These are phyloP conservation scores for Sebastolobus altivelis DNA, from an alignment of 2,797 vertebrate genomes.

Conservation along the genomic window DNA sequence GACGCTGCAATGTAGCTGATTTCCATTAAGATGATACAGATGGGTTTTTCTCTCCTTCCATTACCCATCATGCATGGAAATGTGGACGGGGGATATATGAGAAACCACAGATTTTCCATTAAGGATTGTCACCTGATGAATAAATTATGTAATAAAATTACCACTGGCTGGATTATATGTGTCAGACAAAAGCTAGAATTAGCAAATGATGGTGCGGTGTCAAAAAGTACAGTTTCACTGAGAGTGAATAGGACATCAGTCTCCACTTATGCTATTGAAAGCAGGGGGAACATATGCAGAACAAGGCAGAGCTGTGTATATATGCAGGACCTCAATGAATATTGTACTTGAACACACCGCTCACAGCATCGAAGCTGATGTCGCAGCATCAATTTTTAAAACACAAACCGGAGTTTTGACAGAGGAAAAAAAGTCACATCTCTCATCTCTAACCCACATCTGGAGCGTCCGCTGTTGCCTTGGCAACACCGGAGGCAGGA, in stretches of 20 bases:
- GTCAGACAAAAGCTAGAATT: conserved; percentile 13
- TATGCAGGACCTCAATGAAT: conserved; percentile 45
- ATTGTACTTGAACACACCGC: conserved; percentile 45
- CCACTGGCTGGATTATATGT: neutral
- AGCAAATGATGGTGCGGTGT: conserved; percentile 11
- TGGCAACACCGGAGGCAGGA: conserved; percentile 67
- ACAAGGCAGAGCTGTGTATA: conserved; percentile 2
- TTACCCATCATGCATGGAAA: conserved; percentile 4
- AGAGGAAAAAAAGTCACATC: conserved; percentile 8
- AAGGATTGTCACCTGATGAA: conserved; percentile 13
- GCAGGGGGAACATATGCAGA: conserved; percentile 3
- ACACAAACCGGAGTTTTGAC: conserved; percentile 26
- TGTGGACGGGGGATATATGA: neutral
- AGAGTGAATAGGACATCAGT: neutral
- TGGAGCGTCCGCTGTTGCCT: conserved; percentile 75
- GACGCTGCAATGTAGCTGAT: conserved; percentile 18
- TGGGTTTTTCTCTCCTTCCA: conserved; percentile 15
- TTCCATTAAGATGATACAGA: conserved; percentile 32
- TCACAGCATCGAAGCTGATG: conserved; percentile 43
- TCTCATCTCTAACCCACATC: conserved; percentile 63
- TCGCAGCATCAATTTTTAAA: conserved; percentile 55
- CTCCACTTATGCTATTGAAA: conserved; percentile 11
- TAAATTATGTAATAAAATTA: conserved; percentile 9
- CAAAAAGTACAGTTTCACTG: neutral
- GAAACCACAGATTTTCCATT: conserved; percentile 19